Base-by-base conservation (phyloP, 2,888 invertebrate genomes). In the Microplitis deprimator region DNA sequence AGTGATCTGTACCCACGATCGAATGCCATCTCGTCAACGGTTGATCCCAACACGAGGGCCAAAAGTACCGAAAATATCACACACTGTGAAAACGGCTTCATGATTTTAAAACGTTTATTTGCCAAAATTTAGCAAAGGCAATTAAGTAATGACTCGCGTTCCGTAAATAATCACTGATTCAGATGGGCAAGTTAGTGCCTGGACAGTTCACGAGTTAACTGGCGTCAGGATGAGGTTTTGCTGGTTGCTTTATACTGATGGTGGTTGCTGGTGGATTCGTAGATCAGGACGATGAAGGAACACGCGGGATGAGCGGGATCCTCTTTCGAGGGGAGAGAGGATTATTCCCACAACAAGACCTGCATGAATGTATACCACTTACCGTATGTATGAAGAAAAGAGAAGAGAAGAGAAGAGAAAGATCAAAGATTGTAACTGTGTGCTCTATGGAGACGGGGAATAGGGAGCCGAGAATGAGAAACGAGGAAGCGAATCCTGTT, bases 1-100 rank as follows among this genome's bases (percentile, higher is more conserved):
- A 94, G 89, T 68, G 94, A 92, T 79, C 93, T 92, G 83, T 95
- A 91, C 77, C 95, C 94, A 29, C 82, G 84, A 40, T 89, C 89
- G 50, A 89, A 79, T 77, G 93, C 90, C 82, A 89, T 92, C 76
- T 92, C 91, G 40, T 89, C 86, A 60, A 88, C 90, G 17, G 87
- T 81, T 16, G 85, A 17, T 6, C 73, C 68, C 6, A 78, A 73
- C 39, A 77, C 77, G 60, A 77, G 80, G 62, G 81, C 17, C 20
- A 81, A 73, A 29, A 82, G 41, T 20, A 84, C 68, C 64, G 80
- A 50, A 39, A 79, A 20, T 10, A 80, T 69, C 79, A 79, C 81
- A 78, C 82, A 82, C 80, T 81, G 80, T 40, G 65, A 16, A 5
- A 76, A 76, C 77, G 75, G 78, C 82, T 81, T 82, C 72, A 50